Evolutionary conservation across 2,888 invertebrate species (phyloP), one percentile per base, ranked within the genome.

Genomic region (Malacosoma neustria): DNA sequence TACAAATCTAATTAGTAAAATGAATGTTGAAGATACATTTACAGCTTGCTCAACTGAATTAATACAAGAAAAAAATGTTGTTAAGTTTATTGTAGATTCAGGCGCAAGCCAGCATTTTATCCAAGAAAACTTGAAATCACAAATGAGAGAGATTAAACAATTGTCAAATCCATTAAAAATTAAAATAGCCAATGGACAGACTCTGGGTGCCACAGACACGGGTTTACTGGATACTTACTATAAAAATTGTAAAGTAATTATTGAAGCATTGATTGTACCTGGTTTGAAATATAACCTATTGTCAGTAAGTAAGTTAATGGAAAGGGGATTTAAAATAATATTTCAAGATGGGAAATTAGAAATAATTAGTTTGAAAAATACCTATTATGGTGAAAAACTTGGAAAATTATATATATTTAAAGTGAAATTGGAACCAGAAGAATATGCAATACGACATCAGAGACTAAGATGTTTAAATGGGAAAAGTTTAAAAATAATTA

Each of bases 241-340:
- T 2, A 22, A 22, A 5, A 22, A 22, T 7, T 7, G 7, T 22
- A 15, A 15, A 15, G 15, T 15, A 15, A 15, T 7, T 1, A 15
- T 1, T 15, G 2, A 15, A 13, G 33, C 13, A 14, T 7, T 33
- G n/a, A 35, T 35, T 12, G 34, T 35, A 29, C 34, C 34, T 11
- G 13, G 29, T 13, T 29, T 35, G 13, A 13, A 13, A 29, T 30
- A 36, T 29, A 40, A 36, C 30, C 34, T 38, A 33, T 29, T 41
- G n/a, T 39, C 39, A 29, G 41, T 40, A 7, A 39, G 38, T 15
- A 37, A 35, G 31, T 11, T 43, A 13, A 30, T 33, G 29, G 14
- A 36, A 12, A 34, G 35, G 30, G 36, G 35, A 7, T 29, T 32
- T 32, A 33, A 13, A 14, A 15, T 35, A 30, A 32, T 32, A 33